Evolutionary conservation across 2,113 vertebrate species (phyloP), one percentile per base, ranked within the genome.

Genomic region (Amphilophus citrinellus): DNA sequence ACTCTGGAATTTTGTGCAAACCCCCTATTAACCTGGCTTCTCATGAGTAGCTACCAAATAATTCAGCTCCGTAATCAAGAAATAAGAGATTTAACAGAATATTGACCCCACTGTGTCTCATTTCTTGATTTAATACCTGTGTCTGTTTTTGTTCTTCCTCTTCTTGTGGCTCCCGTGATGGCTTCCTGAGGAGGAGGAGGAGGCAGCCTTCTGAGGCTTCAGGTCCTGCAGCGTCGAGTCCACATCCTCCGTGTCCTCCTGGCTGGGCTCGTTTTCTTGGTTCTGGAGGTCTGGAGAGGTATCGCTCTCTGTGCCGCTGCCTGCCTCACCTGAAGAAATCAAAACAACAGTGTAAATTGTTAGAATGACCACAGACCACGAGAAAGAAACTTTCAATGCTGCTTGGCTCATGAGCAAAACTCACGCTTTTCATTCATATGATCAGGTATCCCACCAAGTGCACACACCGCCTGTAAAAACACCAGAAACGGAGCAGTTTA

Each of bases 151-250:
- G 95, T 99, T 99, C 96, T 99, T 99, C 91, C 98, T 91, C 89
- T 99, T 99, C 97, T 99, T 99, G 96, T 99, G 98, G 95, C 97
- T 99, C 87, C 97, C 97, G 84, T 99, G 98, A 90, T 99, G 98
- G 84, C 97, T 97, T 84, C 97, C 96, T 1, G 98, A 97, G 77
- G 98, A 98, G 1, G 98, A 98, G 0, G 98, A 99, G 3, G 98
- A 98, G 56, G 97, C 97, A 1, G 98, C 98, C 92, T 99, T 99
- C 94, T 99, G 98, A 37, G 98, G 98, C 76, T 99, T 99, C 86
- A 98, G 96, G 85, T 98, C 98, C 89, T 98, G 98, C 89, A 99
- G 93, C 2, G 98, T 96, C 2, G 97, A 98, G 73, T 99, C 98
- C 63, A 97, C 95, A 61, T 99, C 98, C 84, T 99, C 98, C 0